Evolutionary conservation across 2,888 invertebrate genomes (phyloP).

Genomic region (Apodemia hepburni): DNA sequence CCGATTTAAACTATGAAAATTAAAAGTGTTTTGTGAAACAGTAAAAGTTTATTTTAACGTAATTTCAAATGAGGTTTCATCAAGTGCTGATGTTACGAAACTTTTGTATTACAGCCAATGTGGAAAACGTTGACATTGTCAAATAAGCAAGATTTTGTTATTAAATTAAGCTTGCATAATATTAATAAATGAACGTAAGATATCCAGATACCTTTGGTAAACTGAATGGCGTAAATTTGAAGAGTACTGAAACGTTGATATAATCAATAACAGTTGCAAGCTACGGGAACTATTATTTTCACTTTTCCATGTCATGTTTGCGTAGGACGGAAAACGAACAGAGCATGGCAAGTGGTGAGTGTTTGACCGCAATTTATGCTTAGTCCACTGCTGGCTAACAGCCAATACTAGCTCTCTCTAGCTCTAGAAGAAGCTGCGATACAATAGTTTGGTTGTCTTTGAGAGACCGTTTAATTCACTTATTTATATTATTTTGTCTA

Average conservation of each 20-base stretch:
- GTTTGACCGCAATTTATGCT: constrained; percentile 56
- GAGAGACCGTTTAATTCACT: constrained; percentile 52
- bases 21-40: too few species aligned
- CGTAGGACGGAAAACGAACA: constrained; percentile 34
- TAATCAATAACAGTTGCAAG: constrained; percentile 25
- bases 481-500: constrained; percentile 52
- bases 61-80: too few species aligned
- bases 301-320: constrained; percentile 42
- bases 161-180: too few species aligned
- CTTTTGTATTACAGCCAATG: too few species aligned
- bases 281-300: constrained; percentile 44
- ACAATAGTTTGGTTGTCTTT: constrained; percentile 63
- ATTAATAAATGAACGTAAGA: too few species aligned
- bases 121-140: too few species aligned
- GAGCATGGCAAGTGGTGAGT: constrained; percentile 34
- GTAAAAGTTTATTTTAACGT: too few species aligned
- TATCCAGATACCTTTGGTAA: background rate
- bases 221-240: background rate
- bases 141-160: too few species aligned
- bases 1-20: too few species aligned
- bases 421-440: constrained; percentile 51
- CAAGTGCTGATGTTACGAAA: too few species aligned
- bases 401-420: constrained; percentile 63
- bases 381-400: constrained; percentile 45
- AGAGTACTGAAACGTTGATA: background rate